A percentile compares a stretch with the other conserved stretches of the same genome.
These are phyloP conservation scores for Orycteropus afer DNA, from an alignment of 2,113 vertebrate species.

Conservation along the genomic window DNA sequence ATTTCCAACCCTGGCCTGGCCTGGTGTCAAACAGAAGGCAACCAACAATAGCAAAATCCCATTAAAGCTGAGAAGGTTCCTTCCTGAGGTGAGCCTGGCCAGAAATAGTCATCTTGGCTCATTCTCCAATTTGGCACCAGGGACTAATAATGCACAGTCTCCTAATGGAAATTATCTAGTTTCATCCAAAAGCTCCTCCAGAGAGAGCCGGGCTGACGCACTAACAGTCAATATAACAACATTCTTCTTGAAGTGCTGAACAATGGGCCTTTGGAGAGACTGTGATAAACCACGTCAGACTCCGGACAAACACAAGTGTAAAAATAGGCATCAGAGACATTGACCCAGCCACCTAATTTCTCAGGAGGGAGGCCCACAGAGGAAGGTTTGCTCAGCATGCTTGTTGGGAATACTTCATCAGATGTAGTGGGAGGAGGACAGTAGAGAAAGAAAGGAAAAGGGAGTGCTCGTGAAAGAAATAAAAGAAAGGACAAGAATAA, in stretches of 20 bases:
- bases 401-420: conserved; percentile 77
- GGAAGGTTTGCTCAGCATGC: conserved; percentile 72
- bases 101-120: conserved; percentile 97
- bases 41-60: conserved; percentile 98
- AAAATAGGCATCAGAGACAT: conserved; percentile 89
- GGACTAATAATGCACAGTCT: conserved; percentile 94
- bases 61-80: conserved; percentile 98
- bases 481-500: neutral
- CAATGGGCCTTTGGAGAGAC: conserved; percentile 89
- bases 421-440: conserved; percentile 44
- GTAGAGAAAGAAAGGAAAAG: neutral
- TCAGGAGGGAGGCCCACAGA: conserved; percentile 80
- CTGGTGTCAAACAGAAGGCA: conserved; percentile 95
- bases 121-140: conserved; percentile 88
- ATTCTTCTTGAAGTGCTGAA: conserved; percentile 92
- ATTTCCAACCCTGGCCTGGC: conserved; percentile 89
- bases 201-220: conserved; percentile 88
- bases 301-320: conserved; percentile 90
- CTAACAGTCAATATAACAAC: conserved; percentile 93
- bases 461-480: neutral
- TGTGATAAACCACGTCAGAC: conserved; percentile 89
- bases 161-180: conserved; percentile 97
- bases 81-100: conserved; percentile 96
- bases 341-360: conserved; percentile 84
- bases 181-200: conserved; percentile 92